Base-by-base conservation (phyloP, 1,140 invertebrate species). In the Drosophila santomea region DNA sequence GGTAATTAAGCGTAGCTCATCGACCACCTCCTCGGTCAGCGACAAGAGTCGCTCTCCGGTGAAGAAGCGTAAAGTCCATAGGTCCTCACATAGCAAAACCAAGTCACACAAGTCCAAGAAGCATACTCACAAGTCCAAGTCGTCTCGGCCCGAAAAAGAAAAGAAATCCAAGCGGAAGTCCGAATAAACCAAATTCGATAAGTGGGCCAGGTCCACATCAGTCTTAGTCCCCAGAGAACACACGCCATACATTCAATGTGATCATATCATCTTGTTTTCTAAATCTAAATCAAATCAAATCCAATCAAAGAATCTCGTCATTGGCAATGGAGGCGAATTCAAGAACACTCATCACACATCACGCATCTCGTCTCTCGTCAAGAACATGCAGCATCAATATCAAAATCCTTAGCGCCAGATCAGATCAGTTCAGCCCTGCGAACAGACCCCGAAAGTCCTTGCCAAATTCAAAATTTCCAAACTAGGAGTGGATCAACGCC, bases 1-100 rank as follows among this genome's bases (percentile, higher is more conserved):
- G 77, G 80, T 51, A 83, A 89, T 64, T 88, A 88, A 88, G 80
- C 84, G 84, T 83, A 89, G 84, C 68, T 43, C 72, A 44, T 76
- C 79, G 64, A n/a, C 41, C 66, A 69, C 67, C 59, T 83, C 84
- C 20, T 25, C 36, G 67, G 55, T 44, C 48, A 83, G 77, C 69
- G 84, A 71, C 68, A 32, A 52, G 11, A 61, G 44, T 80, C 76
- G 72, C 44, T 68, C 80, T 69, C 61, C 73, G 63, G 63, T 20
- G 63, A 89, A 89, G 54, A 88, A 84, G 71, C 68, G 55, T 45
- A 78, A 78, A 66, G 36, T 55, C 48, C 71, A 83, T 45, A 86
- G 60, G 44, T 88, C 81, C 64, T 57, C 72, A 59, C 58, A 76
- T 66, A 54, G 10, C 41, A 85, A 84, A 62, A 57, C 23, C 61